phyloP scores from a whole-genome alignment of 2,797 vertebrate species.

The Sebastes miniatus region DNA sequence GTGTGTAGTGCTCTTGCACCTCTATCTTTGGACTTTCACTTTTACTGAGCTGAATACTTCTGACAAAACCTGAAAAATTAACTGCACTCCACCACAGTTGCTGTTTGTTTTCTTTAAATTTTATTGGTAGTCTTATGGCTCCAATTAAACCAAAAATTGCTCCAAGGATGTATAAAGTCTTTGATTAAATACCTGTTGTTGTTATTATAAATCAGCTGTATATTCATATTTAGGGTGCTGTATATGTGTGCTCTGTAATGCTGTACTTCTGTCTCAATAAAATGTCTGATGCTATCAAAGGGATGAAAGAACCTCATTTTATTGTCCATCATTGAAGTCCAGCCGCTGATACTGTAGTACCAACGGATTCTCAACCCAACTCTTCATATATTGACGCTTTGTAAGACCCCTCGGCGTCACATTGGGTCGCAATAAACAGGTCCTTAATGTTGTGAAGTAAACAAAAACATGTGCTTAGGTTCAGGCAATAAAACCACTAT shows the following conservation, averaged over 20 bases:
- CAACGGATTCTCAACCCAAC: too few species aligned
- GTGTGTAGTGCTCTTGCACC: neutral
- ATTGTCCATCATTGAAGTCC: neutral
- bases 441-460: too few species aligned
- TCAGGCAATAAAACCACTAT: too few species aligned
- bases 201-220: neutral
- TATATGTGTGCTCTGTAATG: neutral
- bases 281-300: neutral
- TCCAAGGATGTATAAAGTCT: neutral
- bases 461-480: too few species aligned
- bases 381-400: too few species aligned
- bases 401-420: too few species aligned
- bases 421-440: too few species aligned
- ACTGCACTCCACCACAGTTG: neutral
- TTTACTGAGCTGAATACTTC: neutral
- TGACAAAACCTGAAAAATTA: neutral
- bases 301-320: neutral
- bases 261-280: neutral
- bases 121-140: neutral
- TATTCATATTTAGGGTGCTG: neutral
- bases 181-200: neutral
- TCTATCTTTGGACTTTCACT: neutral
- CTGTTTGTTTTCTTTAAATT: too few species aligned
- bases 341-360: neutral
- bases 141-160: neutral